A percentile compares a stretch with the other conserved stretches of the same genome.
These are phyloP conservation scores for Machimus rusticus DNA, from an alignment of 2,888 invertebrate genomes.

Conservation along the genomic window DNA sequence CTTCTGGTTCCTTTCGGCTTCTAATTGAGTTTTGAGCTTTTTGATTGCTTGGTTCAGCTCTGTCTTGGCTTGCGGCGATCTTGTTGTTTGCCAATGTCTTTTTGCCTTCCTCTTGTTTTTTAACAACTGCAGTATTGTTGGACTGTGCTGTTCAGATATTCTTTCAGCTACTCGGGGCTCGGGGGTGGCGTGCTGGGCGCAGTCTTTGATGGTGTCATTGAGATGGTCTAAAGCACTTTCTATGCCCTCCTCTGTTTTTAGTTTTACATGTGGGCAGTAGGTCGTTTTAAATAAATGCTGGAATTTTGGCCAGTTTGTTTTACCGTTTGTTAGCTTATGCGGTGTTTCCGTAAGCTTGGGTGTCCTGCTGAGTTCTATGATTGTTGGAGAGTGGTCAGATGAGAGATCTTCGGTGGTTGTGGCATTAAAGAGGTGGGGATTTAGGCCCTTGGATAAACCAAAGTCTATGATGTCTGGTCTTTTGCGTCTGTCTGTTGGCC, in stretches of 20 bases:
- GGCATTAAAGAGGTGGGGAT: neutral
- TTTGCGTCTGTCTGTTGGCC: neutral
- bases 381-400: neutral
- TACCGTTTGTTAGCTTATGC: neutral
- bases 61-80: neutral
- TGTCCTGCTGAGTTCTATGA: neutral
- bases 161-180: neutral
- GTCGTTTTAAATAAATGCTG: neutral
- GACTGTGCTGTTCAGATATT: neutral
- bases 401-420: neutral
- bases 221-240: neutral
- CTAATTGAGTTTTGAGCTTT: neutral
- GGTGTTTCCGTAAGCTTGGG: neutral
- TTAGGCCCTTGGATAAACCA: neutral
- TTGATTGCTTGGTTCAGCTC: neutral
- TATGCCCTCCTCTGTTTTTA: constrained; percentile 7
- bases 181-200: neutral
- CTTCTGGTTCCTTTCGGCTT: neutral
- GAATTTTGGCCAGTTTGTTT: neutral
- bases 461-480: neutral
- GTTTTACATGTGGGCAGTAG: neutral
- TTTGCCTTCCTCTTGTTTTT: constrained; percentile 4
- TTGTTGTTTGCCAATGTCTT: neutral
- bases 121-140: neutral
- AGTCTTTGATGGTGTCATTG: neutral